Conservation (phyloP, 2,888 invertebrate genomes). For the Drepanosiphum platanoidis region DNA sequence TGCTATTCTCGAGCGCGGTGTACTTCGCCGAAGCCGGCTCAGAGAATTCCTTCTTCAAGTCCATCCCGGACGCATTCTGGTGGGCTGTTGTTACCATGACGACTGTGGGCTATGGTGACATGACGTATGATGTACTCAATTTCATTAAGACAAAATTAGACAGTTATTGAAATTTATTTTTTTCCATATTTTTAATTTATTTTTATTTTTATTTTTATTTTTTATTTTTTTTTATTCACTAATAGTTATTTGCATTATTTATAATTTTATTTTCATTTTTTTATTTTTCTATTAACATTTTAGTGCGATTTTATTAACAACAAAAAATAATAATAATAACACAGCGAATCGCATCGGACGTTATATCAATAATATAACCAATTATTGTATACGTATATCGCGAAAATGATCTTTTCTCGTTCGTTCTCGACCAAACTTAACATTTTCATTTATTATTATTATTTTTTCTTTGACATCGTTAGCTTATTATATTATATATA, state of each 20-base stretch:
- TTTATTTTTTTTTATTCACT: conserved; percentile 57
- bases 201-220: conserved; percentile 49
- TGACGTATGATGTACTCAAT: conserved; percentile 81
- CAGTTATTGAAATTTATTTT: conserved; percentile 62
- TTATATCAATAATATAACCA: background rate
- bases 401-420: conserved; percentile 26
- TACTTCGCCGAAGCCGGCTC: conserved; percentile 99
- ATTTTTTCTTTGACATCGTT: conserved; percentile 34
- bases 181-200: conserved; percentile 60
- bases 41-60: conserved; percentile 99
- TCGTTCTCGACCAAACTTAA: conserved; percentile 15
- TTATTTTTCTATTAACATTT: background rate
- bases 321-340: background rate
- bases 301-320: conserved; percentile 10
- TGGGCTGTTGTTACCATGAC: conserved; percentile 99
- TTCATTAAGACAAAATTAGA: conserved; percentile 63
- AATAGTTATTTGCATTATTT: conserved; percentile 56
- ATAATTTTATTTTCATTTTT: conserved; percentile 50
- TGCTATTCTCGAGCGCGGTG: conserved; percentile 99
- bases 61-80: conserved; percentile 99
- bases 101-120: conserved; percentile 99
- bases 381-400: conserved; percentile 35
- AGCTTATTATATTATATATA: too few relatives aligned
- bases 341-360: conserved; percentile 38
- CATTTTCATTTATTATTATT: conserved; percentile 11